These are phyloP conservation scores for Aricia agestis DNA, from an alignment of 1,140 invertebrate species.

Conservation along the genomic window DNA sequence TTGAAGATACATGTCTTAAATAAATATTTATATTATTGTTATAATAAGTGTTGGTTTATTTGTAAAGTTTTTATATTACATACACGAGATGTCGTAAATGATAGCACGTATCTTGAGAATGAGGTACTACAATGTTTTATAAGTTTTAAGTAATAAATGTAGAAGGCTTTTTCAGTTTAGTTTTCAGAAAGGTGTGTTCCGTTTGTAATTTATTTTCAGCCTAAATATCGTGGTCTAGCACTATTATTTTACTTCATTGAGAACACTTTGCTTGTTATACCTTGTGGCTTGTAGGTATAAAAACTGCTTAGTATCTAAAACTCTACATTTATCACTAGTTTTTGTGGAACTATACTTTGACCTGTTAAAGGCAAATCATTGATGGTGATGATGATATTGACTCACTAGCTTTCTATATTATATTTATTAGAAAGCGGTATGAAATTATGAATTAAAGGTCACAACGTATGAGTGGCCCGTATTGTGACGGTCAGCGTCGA, in stretches of 20 bases:
- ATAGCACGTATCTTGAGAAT: background rate
- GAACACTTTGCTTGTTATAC: too few relatives aligned
- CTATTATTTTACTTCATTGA: too few relatives aligned
- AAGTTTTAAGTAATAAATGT: background rate
- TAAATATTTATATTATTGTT: too few relatives aligned
- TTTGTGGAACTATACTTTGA: background rate
- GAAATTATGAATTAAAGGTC: slow-evolving; percentile 1
- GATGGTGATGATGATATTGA: background rate
- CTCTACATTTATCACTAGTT: too few relatives aligned
- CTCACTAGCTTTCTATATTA: slow-evolving; percentile 4
- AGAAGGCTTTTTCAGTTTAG: too few relatives aligned
- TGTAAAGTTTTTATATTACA: background rate
- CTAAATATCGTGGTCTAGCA: too few relatives aligned
- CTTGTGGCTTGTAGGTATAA: too few relatives aligned
- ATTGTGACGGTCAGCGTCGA: slow-evolving; percentile 16
- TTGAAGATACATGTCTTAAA: too few relatives aligned
- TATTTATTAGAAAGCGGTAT: slow-evolving; percentile 12
- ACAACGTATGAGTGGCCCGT: background rate
- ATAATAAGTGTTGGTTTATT: too few relatives aligned
- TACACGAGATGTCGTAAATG: background rate
- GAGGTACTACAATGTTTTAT: background rate
- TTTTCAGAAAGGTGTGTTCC: too few relatives aligned
- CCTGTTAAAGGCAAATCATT: background rate
- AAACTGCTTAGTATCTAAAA: too few relatives aligned
- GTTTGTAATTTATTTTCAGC: too few relatives aligned